Base-by-base conservation (phyloP, 1,140 invertebrate genomes). In the Dolichoris vasculosae region DNA sequence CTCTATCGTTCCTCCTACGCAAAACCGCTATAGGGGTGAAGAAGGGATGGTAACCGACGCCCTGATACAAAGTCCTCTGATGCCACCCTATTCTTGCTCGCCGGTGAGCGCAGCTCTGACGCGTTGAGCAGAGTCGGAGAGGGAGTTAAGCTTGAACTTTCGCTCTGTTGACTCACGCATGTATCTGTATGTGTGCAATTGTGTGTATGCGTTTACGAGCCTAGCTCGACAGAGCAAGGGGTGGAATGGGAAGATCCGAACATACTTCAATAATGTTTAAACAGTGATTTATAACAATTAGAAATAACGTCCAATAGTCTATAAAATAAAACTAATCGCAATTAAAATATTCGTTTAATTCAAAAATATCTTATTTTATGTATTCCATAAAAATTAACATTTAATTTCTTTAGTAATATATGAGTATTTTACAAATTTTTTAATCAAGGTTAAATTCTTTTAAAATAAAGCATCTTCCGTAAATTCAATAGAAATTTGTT, bases 41-140 rank as follows among this genome's bases (percentile, higher is more conserved):
- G 43, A 20, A 40, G 2, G 40, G 40, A 48, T 35, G 38, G n/a
- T 75, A 35, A 51, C 48, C 73, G 20, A 46, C 40, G 23, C 64
- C 40, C 46, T 32, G 46, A 73, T 43, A 43, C 64, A 17, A 32
- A 35, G 46, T 51, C 30, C 43, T 40, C 32, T 35, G 51, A 75
- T 55, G 40, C 71, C 40, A 77, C 43, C 67, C 67, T 46, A 82
- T 82, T 82, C 67, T 82, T 82, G 13, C 30, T 76, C 13, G 43
- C 46, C 75, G 46, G 46, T 13, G 26, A 20, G 40, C 30, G 46
- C 75, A 46, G n/a, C 46, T 76, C 8, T 51, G 75, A 48, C 75
- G 75, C 46, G 75, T 6, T 51, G 46, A 76, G 75, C 15, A 20
- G 43, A 17, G 15, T 32, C 43, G 32, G 3, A 46, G 55, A 35